Conservation (phyloP, 2,113 vertebrate species). For the Sapayoa aenigma region DNA sequence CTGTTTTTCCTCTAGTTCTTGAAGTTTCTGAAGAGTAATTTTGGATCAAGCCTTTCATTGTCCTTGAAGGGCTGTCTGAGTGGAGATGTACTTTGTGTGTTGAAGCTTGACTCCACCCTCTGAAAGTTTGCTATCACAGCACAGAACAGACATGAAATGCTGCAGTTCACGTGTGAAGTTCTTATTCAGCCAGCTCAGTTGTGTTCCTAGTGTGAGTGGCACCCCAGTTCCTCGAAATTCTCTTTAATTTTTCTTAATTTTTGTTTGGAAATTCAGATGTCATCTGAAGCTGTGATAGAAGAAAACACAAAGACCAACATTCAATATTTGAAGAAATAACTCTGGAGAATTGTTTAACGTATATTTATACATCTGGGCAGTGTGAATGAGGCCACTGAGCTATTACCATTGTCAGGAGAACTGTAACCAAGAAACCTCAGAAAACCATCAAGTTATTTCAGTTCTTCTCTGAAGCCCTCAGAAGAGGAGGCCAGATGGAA, state of each 20-base stretch:
- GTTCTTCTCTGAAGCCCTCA: background rate
- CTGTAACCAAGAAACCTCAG: background rate
- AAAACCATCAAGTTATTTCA: background rate
- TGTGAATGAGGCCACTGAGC: background rate
- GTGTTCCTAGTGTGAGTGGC: background rate
- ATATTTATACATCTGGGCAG: background rate
- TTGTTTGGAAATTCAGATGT: background rate
- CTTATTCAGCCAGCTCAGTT: background rate
- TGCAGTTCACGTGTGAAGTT: background rate
- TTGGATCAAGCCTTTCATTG: background rate
- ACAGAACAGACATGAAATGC: background rate
- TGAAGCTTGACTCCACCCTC: background rate
- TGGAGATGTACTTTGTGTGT: background rate
- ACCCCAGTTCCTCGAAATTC: background rate
- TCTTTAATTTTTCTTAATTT: background rate
- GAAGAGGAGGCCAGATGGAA: background rate
- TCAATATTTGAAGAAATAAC: background rate
- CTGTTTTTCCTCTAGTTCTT: background rate
- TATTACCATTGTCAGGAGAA: background rate
- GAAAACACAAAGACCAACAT: background rate
- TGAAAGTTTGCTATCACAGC: background rate
- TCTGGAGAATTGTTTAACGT: background rate
- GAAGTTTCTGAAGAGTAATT: background rate
- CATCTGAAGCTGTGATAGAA: background rate
- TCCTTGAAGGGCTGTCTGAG: background rate